A percentile compares a stretch with the other conserved stretches of the same genome.
These are phyloP conservation scores for Dipodomys ordii DNA, from an alignment of 2,113 vertebrate genomes.

Conservation along the genomic window DNA sequence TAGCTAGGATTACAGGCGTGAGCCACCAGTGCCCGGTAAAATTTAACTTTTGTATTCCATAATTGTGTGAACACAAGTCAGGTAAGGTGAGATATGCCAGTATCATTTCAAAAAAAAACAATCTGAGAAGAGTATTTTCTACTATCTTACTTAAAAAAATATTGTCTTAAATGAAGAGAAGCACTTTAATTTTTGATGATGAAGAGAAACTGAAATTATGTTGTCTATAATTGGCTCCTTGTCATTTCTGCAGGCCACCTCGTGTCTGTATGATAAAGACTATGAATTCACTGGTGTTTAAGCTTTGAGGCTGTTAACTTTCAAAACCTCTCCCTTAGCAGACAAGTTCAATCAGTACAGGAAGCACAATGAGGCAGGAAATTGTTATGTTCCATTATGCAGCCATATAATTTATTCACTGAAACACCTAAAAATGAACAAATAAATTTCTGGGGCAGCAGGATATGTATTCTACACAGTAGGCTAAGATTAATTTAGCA, in stretches of 20 bases:
- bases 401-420: slow-evolving; percentile 77
- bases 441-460: slow-evolving; percentile 69
- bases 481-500: slow-evolving; percentile 73
- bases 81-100: slow-evolving; percentile 52
- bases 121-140: slow-evolving; percentile 25
- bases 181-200: slow-evolving; percentile 15
- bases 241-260: slow-evolving; percentile 37
- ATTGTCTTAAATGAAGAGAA: background rate
- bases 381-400: slow-evolving; percentile 75
- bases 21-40: background rate
- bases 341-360: slow-evolving; percentile 75
- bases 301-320: slow-evolving; percentile 68
- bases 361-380: slow-evolving; percentile 78
- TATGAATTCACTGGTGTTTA: slow-evolving; percentile 68
- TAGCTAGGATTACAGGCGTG: background rate
- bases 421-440: slow-evolving; percentile 75
- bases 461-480: slow-evolving; percentile 21
- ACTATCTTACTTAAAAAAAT: background rate
- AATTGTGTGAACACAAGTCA: slow-evolving; percentile 52
- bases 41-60: slow-evolving; percentile 41
- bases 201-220: slow-evolving; percentile 35
- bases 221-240: slow-evolving; percentile 41
- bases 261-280: slow-evolving; percentile 60
- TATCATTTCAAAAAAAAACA: slow-evolving; percentile 1
- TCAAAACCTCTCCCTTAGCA: slow-evolving; percentile 68